These are phyloP conservation scores for Leptura quadrifasciata DNA, from an alignment of 2,888 invertebrate species.

Conservation along the genomic window DNA sequence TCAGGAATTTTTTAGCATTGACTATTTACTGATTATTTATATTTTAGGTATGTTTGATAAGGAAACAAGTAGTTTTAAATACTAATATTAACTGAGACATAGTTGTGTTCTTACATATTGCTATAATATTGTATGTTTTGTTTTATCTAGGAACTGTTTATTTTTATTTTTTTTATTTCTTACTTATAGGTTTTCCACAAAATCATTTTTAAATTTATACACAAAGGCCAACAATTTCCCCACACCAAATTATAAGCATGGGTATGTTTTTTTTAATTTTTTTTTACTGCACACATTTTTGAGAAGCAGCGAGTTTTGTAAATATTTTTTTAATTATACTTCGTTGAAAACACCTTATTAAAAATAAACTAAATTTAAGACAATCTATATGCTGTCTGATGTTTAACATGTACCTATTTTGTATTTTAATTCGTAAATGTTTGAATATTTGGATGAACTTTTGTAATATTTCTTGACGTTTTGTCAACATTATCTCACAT, in stretches of 20 bases:
- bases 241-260: constrained; percentile 80
- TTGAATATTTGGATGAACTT: too few relatives aligned
- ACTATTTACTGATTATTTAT: too few relatives aligned
- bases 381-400: too few relatives aligned
- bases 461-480: too few relatives aligned
- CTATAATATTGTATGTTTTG: constrained; percentile 24
- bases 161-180: constrained; percentile 66
- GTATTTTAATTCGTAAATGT: too few relatives aligned
- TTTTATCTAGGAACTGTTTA: constrained; percentile 34
- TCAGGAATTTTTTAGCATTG: too few relatives aligned
- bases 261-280: constrained; percentile 77
- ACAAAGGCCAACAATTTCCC: constrained; percentile 79
- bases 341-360: too few relatives aligned
- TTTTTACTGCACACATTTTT: constrained; percentile 43
- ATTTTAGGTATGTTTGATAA: neutral
- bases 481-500: too few relatives aligned
- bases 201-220: constrained; percentile 83
- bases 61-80: constrained; percentile 1
- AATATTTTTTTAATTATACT: too few relatives aligned
- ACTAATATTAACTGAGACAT: neutral
- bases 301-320: constrained; percentile 41
- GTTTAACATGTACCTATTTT: too few relatives aligned
- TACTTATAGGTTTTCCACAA: constrained; percentile 82
- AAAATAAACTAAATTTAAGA: too few relatives aligned
- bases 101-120: neutral